Evolutionary conservation across 2,113 vertebrate genomes (phyloP), one percentile per base, ranked within the genome.

Genomic region (Cnemophilus loriae): DNA sequence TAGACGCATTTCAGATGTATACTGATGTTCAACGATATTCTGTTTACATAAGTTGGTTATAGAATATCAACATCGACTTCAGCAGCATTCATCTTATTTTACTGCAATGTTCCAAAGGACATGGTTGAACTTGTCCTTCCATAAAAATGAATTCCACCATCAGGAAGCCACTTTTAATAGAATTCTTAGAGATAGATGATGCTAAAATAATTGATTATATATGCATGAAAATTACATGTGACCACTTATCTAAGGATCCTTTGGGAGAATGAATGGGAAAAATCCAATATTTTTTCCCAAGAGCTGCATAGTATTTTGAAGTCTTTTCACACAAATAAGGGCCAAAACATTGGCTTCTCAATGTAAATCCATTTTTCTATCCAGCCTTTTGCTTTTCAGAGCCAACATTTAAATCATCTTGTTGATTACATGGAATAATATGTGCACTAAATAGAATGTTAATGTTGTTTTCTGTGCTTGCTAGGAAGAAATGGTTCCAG

Each of bases 401-500:
- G 44, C n/a, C 76, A 91, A 71, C 50, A 63, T 71, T 88, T 79
- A 82, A 85, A 82, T 63, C 33, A 79, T 53, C 70, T 57, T 87
- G 42, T 90, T 84, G 92, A 76, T 93, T 89, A 53, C 44, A 49
- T 69, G 70, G 47, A 84, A 79, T 90, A 73, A 77, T 74, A 19
- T 75, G 60, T 60, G 41, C 44, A 86, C 16, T 81, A 82, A 85
- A 94, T 73, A 90, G 76, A 87, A 96, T 84, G 73, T 61, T 89
- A 95, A 94, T 89, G 86, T 60, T 84, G 37, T 93, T 95, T 92
- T 87, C 91, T 73, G 41, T 61, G 35, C 67, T 91, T 65, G 35
- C 42, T 39, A 47, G 37, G 47, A 95, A 87, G 47, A 95, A 93
- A 87, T 60, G 39, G 37, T 87, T 95, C 77, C 86, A 96, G 85